phyloP scores from a whole-genome alignment of 1,140 invertebrate genomes.

The Drosophila lini region DNA sequence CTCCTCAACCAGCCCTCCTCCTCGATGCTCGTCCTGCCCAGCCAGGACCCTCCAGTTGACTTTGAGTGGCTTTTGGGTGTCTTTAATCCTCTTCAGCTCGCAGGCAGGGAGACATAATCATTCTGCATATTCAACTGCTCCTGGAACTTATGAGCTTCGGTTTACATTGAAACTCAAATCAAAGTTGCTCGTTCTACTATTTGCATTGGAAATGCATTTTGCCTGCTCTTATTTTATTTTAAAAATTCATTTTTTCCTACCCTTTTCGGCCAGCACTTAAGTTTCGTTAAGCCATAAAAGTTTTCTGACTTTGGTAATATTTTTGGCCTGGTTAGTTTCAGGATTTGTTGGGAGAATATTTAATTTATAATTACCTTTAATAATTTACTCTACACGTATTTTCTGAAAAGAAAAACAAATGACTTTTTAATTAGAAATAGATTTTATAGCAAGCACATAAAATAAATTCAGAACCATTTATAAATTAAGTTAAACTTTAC shows the following conservation, averaged over 20 bases:
- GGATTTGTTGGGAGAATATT: background rate
- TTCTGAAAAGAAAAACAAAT: background rate
- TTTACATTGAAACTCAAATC: constrained; percentile 40
- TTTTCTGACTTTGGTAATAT: constrained; percentile 16
- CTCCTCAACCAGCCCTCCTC: constrained; percentile 8
- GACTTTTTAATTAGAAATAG: background rate
- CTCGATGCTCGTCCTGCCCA: background rate
- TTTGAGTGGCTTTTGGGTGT: constrained; percentile 72
- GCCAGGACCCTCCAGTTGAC: constrained; percentile 44
- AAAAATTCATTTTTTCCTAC: constrained; percentile 15
- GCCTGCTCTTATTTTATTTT: constrained; percentile 5
- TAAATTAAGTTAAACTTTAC: background rate
- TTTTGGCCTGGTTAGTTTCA: background rate
- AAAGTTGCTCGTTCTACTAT: constrained; percentile 44
- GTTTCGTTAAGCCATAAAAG: constrained; percentile 37
- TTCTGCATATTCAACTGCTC: constrained; percentile 56
- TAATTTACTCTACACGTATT: background rate
- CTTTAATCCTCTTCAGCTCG: constrained; percentile 62
- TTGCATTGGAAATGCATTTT: constrained; percentile 42
- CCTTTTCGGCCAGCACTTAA: constrained; percentile 18
- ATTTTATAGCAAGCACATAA: background rate
- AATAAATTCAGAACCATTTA: background rate
- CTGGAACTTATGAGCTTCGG: constrained; percentile 37
- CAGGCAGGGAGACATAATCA: constrained; percentile 46
- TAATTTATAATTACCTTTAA: background rate